Evolutionary conservation across 2,888 invertebrate genomes (phyloP), one percentile per base, ranked within the genome.

Genomic region (Lobophora halterata): DNA sequence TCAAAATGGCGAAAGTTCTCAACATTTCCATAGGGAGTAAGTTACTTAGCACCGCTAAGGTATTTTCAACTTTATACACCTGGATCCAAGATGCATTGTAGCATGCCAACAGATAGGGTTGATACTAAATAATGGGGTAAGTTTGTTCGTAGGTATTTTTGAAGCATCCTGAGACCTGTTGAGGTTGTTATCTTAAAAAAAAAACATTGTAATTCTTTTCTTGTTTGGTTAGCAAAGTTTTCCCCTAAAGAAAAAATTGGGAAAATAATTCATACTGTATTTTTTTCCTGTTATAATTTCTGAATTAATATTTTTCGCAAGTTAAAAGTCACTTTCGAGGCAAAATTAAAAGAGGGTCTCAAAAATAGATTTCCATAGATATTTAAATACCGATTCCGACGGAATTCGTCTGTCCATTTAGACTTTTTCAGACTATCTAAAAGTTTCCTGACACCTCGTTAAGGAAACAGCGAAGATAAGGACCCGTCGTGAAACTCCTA

Each of bases 1-100:
- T 74, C 77, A 70, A 79, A 81, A 81, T 76, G 76, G 79, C 65
- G 65, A 64, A 79, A 79, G 72, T 81, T 79, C 58, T 41, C 41
- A 53, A 51, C 46, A 49, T 45, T 48, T 54, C 56, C 46, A 52
- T 61, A 58, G 46, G 64, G 49, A 63, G 50, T 61, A 69, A 61
- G 58, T 56, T 53, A 51, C 46, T 23, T 13, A 2, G 5, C 9
- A n/a, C n/a, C 17, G 18, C 14, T 37, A 48, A 49, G 47, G 55
- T 52, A 73, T 60, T 71, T 51, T 53, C 30, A 52, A 58, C 68
- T 65, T 58, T 71, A 62, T n/a, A 1, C 1, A 29, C 20, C 4
- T 46, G 17, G 5, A 21, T 20, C 14, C 58, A 67, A 54, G 57
- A 58, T 48, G 35, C 27, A 60, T 55, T 33, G 13, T 41, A 41